phyloP scores from a whole-genome alignment of 2,113 vertebrate genomes.

The Pomatorhinus ruficollis region DNA sequence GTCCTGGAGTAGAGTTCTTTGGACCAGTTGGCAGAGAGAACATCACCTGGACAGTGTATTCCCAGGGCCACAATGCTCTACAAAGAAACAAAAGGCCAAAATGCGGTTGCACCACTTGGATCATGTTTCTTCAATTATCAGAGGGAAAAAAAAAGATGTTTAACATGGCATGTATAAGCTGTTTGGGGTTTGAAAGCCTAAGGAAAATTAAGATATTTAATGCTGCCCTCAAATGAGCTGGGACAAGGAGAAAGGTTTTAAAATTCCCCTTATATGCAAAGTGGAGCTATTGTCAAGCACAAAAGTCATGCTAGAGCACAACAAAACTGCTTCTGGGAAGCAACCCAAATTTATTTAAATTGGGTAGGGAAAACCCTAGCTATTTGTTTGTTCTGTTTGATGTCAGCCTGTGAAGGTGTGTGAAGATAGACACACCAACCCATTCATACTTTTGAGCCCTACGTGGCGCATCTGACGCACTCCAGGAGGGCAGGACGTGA shows the following conservation, averaged over 20 bases:
- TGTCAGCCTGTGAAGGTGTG: neutral
- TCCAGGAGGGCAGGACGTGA: neutral
- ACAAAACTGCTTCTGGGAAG: slow-evolving; percentile 1
- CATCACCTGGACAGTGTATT: neutral
- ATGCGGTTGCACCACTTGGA: neutral
- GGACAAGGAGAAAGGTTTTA: neutral
- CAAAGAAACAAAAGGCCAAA: neutral
- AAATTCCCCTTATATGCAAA: neutral
- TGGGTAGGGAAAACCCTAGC: neutral
- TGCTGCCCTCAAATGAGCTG: neutral
- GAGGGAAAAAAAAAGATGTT: neutral
- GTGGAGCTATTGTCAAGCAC: neutral
- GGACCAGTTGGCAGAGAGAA: neutral
- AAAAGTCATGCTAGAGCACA: neutral
- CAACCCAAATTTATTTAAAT: neutral
- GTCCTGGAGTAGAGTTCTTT: neutral
- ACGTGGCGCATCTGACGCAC: accelerated
- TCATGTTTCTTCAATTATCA: neutral
- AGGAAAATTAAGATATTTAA: neutral
- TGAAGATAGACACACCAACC: neutral
- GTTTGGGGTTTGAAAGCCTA: neutral
- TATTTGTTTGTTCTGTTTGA: neutral
- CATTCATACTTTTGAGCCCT: neutral
- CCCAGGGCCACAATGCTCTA: neutral
- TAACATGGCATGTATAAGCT: neutral